Base-by-base conservation (phyloP, 2,797 vertebrate genomes). In the Margarornis squamiger region DNA sequence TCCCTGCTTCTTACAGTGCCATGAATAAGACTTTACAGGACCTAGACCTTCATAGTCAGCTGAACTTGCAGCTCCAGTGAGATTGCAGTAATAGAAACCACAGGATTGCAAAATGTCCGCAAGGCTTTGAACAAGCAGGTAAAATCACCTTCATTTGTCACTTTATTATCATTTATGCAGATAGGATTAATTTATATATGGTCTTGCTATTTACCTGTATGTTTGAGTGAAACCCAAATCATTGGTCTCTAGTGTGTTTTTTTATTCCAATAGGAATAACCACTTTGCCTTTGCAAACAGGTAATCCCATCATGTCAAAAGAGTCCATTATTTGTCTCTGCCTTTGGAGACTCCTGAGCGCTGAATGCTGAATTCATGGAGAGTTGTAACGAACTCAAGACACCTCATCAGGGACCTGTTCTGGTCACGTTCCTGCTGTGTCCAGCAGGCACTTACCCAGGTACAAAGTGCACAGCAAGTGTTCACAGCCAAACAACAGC, bases 261-360 rank as follows among this genome's bases (percentile, higher is more conserved):
- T 80, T 32, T 66, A 67, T 76, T 91, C 70, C 45, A 48, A 51
- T 11, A 18, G 46, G 13, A 83, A 29, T 65, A 80, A 61, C 26
- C 3, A 1, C 66, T 70, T 67, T 61, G 32, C 52, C 55, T 87
- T 65, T 45, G 27, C 38, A 73, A 73, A n/a, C 11, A 45, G 26
- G 22, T 72, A 55, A 68, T 57, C 54, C 23, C 19, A 0, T 76
- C 45, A 1, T 16, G 20, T 41, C 1, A 0, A 61, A 66, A 32
- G 61, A 32, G 24, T 57, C 34, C 1, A 0, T 46, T 34, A 12
- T 65, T 71, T 57, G 19, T 49, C 39, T 76, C 72, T 70, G 58
- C 62, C 24, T 14, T 24, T 10, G 70, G 73, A 70, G 58, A 66
- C 58, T 61, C n/a, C 54, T 0, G 1, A 68, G 58, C 32, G 20